A percentile compares a stretch with the other conserved stretches of the same genome.
Conservation (phyloP, 2,113 vertebrate species). For the Nestor notabilis region DNA sequence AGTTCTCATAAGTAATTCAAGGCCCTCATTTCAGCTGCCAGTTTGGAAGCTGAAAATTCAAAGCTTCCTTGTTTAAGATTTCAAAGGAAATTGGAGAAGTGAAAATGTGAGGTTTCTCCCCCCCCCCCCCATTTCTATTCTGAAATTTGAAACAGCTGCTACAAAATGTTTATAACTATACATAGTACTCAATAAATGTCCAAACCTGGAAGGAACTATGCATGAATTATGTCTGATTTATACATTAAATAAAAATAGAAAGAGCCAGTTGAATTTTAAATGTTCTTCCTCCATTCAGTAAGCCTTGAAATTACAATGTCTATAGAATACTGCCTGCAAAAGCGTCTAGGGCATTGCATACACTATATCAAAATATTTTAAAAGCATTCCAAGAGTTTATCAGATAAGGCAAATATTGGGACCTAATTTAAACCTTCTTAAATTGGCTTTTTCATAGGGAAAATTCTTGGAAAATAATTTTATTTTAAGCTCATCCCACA, state of each 20-base stretch:
- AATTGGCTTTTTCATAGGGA: not conserved
- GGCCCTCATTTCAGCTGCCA: not conserved
- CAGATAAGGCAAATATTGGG: not conserved
- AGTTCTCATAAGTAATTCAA: not conserved
- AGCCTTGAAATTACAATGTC: not conserved
- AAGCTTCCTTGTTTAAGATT: constrained; percentile 6
- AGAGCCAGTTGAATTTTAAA: constrained; percentile 37
- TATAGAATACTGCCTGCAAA: not conserved
- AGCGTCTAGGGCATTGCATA: not conserved
- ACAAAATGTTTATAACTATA: constrained; percentile 39
- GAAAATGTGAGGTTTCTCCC: not conserved
- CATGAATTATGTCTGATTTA: constrained; percentile 57
- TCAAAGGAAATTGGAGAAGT: constrained; percentile 22
- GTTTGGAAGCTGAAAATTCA: not conserved
- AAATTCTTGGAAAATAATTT: not conserved
- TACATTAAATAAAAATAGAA: constrained; percentile 63
- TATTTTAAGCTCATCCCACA: not conserved
- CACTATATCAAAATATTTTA: not conserved
- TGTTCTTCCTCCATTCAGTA: not conserved
- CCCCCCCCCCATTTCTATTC: not conserved
- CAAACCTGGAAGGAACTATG: constrained; percentile 39
- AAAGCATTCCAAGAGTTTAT: not conserved
- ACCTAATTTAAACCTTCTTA: not conserved
- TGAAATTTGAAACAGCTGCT: constrained; percentile 54
- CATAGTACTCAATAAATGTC: constrained; percentile 34